Evolutionary conservation across 1,140 invertebrate species (phyloP).

Genomic region (fruit fly (Drosophila melanogaster)): DNA sequence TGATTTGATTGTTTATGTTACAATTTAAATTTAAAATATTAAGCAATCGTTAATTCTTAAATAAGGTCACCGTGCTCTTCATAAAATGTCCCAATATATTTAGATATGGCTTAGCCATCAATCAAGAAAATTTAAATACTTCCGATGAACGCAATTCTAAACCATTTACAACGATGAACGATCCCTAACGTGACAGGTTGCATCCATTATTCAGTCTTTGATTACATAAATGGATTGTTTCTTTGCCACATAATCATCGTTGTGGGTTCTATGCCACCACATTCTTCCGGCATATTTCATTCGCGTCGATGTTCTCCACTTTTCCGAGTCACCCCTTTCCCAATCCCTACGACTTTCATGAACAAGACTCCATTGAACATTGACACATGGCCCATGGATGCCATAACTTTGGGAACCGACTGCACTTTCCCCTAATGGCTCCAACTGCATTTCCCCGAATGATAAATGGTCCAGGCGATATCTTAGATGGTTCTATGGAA

Average conservation of each 20-base stretch:
- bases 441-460: conserved; percentile 41
- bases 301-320: conserved; percentile 6
- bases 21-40: too few species aligned
- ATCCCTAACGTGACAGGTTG: conserved; percentile 8
- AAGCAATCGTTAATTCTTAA: too few species aligned
- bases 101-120: too few species aligned
- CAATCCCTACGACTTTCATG: conserved; percentile 10
- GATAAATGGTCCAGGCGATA: conserved; percentile 52
- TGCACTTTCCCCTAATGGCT: conserved; percentile 48
- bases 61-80: too few species aligned
- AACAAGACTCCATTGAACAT: conserved; percentile 41
- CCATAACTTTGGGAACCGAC: conserved; percentile 46
- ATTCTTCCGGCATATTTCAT: conserved; percentile 40
- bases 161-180: conserved; percentile 15
- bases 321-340: neutral
- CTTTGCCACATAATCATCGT: conserved; percentile 44
- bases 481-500: conserved; percentile 15
- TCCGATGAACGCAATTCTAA: neutral
- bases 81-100: too few species aligned
- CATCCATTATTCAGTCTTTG: conserved; percentile 44
- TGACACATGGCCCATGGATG: conserved; percentile 48
- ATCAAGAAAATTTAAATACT: neutral
- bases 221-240: conserved; percentile 46
- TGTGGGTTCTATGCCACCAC: conserved; percentile 4
- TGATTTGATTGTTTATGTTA: too few species aligned